Base-by-base conservation (phyloP, 2,888 invertebrate species). In the Helobdella robusta region DNA sequence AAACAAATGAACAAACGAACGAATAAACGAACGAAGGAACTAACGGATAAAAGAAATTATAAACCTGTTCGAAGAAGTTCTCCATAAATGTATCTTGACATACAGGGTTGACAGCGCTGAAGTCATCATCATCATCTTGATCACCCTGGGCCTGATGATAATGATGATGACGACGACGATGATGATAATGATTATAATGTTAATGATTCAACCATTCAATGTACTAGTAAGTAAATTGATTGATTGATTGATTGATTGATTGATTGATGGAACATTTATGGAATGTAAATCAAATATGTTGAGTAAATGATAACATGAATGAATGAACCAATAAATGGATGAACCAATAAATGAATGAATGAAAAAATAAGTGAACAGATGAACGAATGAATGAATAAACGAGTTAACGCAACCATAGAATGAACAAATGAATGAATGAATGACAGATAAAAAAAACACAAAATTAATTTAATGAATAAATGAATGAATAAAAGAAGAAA, bases 51-150 rank as follows among this genome's bases (percentile, higher is more conserved):
- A n/a, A n/a, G n/a, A n/a, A n/a, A n/a, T n/a, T n/a, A n/a, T n/a
- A n/a, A 81, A 91, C 92, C 87, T 95, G 95, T 82, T 91, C 91
- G 83, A 97, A 98, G 85, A 98, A 98, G 81, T 95, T 94, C 81
- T 97, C 94, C 95, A 97, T 97, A 84, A 91, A 95, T 59, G 74
- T 73, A 81, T 92, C 92, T 78, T 11, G 18, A 46, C 52, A 59
- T n/a, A 52, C 65, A 25, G 48, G 34, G 52, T 65, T 65, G 36
- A 92, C 90, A 81, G 88, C 90, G 84, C 93, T 91, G 82, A 91
- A 89, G 23, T 61, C 64, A 82, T 91, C 91, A 81, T 92, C 93
- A 82, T 92, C 89, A 81, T 94, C 94, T 83, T 94, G 93, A 83
- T 94, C 94, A 83, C 92, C 93, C 85, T 94, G 94, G 82, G 93